Percentiles rank a stretch among this genome's conserved stretches.
These are phyloP conservation scores for Caenorhabditis sp. DNA, from an alignment of 2,888 invertebrate species.

Conservation along the genomic window DNA sequence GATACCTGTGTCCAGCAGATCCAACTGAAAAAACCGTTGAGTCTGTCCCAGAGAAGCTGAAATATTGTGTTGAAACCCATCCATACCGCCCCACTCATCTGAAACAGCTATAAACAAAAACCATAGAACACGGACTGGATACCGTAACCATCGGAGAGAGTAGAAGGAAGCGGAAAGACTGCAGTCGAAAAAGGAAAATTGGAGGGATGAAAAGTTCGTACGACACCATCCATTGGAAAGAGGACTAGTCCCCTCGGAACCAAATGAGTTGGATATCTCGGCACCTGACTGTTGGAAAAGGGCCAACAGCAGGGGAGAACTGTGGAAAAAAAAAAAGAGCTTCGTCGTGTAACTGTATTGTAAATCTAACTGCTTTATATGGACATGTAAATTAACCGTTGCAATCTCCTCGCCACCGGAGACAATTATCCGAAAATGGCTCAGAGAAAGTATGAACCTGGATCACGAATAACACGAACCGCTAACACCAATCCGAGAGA, in stretches of 20 bases:
- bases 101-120: background rate
- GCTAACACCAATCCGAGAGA: too few relatives aligned
- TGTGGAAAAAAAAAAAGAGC: background rate
- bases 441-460: background rate
- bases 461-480: background rate
- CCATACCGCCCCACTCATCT: background rate
- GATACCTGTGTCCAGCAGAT: conserved; percentile 1
- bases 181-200: background rate
- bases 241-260: conserved; percentile 3
- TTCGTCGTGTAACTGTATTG: background rate
- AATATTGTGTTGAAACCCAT: background rate
- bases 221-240: conserved; percentile 12
- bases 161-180: background rate
- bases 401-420: background rate
- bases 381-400: background rate
- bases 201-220: background rate
- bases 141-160: background rate
- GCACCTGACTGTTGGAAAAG: conserved; percentile 10
- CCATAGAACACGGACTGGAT: background rate
- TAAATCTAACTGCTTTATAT: background rate
- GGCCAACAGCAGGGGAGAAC: background rate
- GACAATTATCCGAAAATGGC: background rate
- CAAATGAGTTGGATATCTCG: conserved; percentile 1
- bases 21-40: background rate
- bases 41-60: background rate